Evolutionary conservation across 1,140 invertebrate species (phyloP).

Genomic region (Megalopta genalis): DNA sequence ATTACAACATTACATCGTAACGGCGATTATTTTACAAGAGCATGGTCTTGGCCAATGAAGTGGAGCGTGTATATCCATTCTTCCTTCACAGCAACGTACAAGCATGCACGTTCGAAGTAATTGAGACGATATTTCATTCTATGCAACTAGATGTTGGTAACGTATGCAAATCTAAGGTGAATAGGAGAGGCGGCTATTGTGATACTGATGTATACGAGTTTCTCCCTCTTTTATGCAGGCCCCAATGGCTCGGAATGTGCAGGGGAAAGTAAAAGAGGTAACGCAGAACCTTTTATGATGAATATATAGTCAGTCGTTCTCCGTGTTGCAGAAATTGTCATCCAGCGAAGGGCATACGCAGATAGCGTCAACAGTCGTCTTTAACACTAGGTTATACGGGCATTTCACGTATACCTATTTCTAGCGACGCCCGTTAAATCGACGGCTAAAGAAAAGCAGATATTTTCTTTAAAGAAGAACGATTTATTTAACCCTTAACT

Average conservation of each 20-base stretch:
- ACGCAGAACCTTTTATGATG: not conserved
- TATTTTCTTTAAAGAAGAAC: too few relatives aligned
- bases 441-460: too few relatives aligned
- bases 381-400: not conserved
- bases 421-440: too few relatives aligned
- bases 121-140: conserved; percentile 31
- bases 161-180: conserved; percentile 30
- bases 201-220: conserved; percentile 2
- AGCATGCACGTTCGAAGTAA: conserved; percentile 18
- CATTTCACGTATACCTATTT: too few relatives aligned
- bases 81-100: not conserved
- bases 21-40: not conserved
- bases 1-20: too few relatives aligned
- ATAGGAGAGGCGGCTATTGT: not conserved
- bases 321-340: not conserved
- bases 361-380: not conserved
- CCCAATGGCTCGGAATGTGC: not conserved
- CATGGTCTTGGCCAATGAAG: not conserved
- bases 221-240: conserved; percentile 15
- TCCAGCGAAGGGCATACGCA: not conserved
- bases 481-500: too few relatives aligned
- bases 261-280: conserved; percentile 1
- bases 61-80: not conserved
- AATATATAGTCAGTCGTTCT: not conserved
- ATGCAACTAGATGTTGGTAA: not conserved